Conservation (phyloP, 92 coral and sea anemone species). For the Zoanthus sociatus region DNA sequence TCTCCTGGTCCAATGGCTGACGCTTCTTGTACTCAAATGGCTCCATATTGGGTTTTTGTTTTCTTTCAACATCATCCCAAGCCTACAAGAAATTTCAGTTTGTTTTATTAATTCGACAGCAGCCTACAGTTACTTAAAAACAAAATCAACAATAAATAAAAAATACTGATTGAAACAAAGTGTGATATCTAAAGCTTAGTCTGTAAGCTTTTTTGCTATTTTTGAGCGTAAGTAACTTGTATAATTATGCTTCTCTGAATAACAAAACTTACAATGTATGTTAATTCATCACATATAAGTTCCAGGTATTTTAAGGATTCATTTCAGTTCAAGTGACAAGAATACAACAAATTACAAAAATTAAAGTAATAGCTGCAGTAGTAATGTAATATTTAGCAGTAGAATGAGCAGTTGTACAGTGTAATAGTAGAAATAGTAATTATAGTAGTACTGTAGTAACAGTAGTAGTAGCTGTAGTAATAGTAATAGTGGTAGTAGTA, state of each 20-base stretch:
- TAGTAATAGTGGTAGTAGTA: too few species aligned
- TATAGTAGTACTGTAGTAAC: not conserved
- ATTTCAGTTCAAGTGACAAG: not conserved
- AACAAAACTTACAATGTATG: too few species aligned
- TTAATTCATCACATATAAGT: too few species aligned
- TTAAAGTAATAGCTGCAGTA: not conserved
- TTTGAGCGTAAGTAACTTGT: too few species aligned
- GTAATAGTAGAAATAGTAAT: not conserved
- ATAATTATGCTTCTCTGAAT: too few species aligned
- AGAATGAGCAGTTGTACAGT: too few species aligned
- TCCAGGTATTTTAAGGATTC: too few species aligned
- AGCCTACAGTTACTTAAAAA: not conserved
- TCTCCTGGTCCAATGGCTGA: slow-evolving; percentile 92
- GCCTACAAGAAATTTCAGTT: slow-evolving; percentile 64
- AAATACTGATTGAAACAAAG: too few species aligned
- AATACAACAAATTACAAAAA: not conserved
- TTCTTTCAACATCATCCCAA: slow-evolving; percentile 99
- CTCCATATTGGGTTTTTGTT: slow-evolving; percentile 84
- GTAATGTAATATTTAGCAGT: not conserved
- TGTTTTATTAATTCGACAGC: not conserved
- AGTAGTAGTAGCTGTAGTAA: too few species aligned
- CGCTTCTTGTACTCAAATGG: slow-evolving; percentile 96
- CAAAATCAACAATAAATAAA: too few species aligned
- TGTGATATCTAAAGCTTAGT: too few species aligned
- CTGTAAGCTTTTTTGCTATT: too few species aligned